These are phyloP conservation scores for Tachypleus tridentatus DNA, from an alignment of 1,140 invertebrate genomes.

Conservation along the genomic window DNA sequence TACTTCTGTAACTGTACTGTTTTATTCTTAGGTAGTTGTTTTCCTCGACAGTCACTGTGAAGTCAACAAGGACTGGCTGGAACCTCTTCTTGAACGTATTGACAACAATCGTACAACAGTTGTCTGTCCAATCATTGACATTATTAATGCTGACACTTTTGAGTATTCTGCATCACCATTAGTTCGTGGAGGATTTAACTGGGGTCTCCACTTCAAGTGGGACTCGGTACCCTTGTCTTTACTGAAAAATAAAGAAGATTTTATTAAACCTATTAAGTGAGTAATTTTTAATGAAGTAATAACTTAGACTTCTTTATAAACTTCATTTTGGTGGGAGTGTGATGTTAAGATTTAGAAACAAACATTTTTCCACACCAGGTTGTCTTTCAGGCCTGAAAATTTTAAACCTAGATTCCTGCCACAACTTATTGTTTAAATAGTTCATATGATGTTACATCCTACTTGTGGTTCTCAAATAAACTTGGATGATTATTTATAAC, in stretches of 20 bases:
- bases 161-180: constrained; percentile 58
- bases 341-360: too few species aligned
- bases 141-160: constrained; percentile 43
- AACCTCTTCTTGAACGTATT: constrained; percentile 83
- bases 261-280: constrained; percentile 1
- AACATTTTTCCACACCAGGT: too few species aligned
- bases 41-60: constrained; percentile 39
- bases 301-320: too few species aligned
- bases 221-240: background rate
- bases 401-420: too few species aligned
- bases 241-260: background rate
- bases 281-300: background rate
- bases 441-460: too few species aligned
- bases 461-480: too few species aligned
- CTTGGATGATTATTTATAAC: too few species aligned
- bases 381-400: too few species aligned
- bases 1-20: too few species aligned
- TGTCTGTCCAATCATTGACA: constrained; percentile 72
- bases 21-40: background rate
- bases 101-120: constrained; percentile 62
- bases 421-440: too few species aligned
- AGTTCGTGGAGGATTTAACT: constrained; percentile 80
- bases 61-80: constrained; percentile 90
- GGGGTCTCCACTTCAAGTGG: constrained; percentile 88
- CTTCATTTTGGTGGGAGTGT: too few species aligned